Evolutionary conservation across 1,140 invertebrate genomes (phyloP), one percentile per base, ranked within the genome.

Genomic region (Sipha flava): DNA sequence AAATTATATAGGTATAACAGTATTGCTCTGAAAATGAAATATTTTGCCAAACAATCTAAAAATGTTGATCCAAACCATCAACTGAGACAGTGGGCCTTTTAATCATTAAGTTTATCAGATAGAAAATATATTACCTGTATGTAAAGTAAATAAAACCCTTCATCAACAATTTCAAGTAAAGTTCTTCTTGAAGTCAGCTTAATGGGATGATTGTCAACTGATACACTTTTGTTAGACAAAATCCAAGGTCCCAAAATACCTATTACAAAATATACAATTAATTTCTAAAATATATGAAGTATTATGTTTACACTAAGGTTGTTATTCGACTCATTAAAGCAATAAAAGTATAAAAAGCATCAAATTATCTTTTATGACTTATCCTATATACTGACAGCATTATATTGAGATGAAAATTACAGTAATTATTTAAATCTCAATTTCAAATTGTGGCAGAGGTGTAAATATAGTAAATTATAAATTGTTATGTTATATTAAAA

Each of bases 171-270:
- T 54, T 75, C 70, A 23, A 75, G 16, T 14, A 75, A 52, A 34
- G 70, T 75, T 29, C 70, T 75, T 75, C 70, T 54, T 23, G 70
- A 52, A 21, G 47, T 75, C 54, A 75, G 54, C 37, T 75, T 75
- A 21, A 75, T 9, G 9, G 70, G 49, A 52, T 7, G 2, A 31
- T 49, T 37, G n/a, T 52, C 49, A 34, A 54, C 70, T 37, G 70
- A 52, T 23, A 37, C 52, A 75, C 70, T 75, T 54, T 75, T 75
- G 16, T 75, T 75, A 0, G 47, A 75, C 21, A 75, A 54, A 29
- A 75, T 54, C 70, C 70, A 75, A 23, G 70, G 70, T 14, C 70
- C 70, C n/a, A 75, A 75, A 23, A 75, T 54, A 75, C 70, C 70
- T 75, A 29, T 54, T 75, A 2, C 52, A 34, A 52, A 75, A 75